These are phyloP conservation scores for Agonopterix alstromeriana DNA, from an alignment of 2,888 invertebrate genomes.

Conservation along the genomic window DNA sequence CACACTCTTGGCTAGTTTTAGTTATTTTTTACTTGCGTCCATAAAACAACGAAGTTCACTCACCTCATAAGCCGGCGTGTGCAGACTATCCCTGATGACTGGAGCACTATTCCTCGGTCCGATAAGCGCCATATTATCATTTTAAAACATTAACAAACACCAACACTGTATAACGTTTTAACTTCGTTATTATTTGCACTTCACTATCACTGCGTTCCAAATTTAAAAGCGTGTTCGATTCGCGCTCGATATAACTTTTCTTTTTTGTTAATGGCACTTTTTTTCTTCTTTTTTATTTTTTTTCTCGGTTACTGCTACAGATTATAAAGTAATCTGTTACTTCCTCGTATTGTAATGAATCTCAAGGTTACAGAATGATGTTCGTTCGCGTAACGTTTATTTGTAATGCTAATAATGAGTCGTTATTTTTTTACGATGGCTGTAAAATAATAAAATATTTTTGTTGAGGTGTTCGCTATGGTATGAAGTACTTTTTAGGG, in stretches of 20 bases:
- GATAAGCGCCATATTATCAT: conserved; percentile 71
- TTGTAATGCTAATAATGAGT: neutral
- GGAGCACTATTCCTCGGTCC: conserved; percentile 80
- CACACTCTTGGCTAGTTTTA: too few species aligned
- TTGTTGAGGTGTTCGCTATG: neutral
- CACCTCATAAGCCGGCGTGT: conserved; percentile 82
- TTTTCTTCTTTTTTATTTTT: too few species aligned
- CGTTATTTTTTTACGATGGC: neutral
- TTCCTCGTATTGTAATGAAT: conserved; percentile 3
- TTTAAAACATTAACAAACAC: conserved; percentile 32
- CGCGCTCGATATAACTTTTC: too few species aligned
- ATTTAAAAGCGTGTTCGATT: neutral
- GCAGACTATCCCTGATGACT: conserved; percentile 80
- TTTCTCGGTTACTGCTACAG: too few species aligned
- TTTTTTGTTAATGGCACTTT: too few species aligned
- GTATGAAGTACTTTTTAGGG: neutral
- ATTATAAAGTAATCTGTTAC: neutral
- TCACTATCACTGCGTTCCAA: conserved; percentile 11
- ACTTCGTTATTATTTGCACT: neutral
- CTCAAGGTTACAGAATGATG: conserved; percentile 12
- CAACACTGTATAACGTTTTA: neutral
- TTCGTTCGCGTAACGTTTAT: conserved; percentile 7
- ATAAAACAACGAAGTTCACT: conserved; percentile 21
- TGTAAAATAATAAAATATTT: neutral
- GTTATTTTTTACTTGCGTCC: too few species aligned